Percentiles rank a stretch among this genome's conserved stretches.
phyloP scores from a whole-genome alignment of 92 coral and sea anemone species.

The Bergia sp. region DNA sequence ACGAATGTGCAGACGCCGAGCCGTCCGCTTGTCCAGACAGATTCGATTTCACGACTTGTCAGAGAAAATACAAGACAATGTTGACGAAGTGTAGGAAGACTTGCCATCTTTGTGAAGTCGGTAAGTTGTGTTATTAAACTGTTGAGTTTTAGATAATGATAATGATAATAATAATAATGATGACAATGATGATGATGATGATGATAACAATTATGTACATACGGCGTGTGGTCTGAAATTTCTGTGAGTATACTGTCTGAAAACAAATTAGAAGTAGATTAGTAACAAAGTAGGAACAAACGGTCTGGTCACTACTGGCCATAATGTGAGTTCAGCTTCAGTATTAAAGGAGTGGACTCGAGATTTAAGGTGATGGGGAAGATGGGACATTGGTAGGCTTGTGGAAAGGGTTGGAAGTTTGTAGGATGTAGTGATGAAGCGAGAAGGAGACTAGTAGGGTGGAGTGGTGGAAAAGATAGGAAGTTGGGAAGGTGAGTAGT shows the following conservation, averaged over 20 bases:
- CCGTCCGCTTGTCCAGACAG: constrained; percentile 36
- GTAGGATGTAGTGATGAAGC: neutral
- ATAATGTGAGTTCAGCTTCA: no score
- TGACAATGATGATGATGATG: neutral
- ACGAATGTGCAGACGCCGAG: constrained; percentile 23
- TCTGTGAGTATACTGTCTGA: neutral
- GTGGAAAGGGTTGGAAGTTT: neutral
- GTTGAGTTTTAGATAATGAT: neutral
- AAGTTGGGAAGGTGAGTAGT: neutral
- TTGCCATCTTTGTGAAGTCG: constrained; percentile 41
- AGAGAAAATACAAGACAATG: constrained; percentile 21
- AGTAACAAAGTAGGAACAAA: neutral
- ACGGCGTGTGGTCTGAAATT: no score
- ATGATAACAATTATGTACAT: no score
- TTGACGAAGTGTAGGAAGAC: constrained; percentile 35
- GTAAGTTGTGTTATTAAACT: neutral
- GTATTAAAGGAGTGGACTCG: no score
- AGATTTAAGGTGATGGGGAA: neutral
- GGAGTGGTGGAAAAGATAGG: neutral
- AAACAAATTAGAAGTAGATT: neutral
- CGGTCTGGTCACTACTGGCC: neutral
- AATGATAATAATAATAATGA: no score
- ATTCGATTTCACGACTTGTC: constrained; percentile 14
- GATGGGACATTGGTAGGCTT: neutral
- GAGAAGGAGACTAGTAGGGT: neutral